Evolutionary conservation across 2,113 vertebrate genomes (phyloP).

Genomic region (Nannobrachium achirus): DNA sequence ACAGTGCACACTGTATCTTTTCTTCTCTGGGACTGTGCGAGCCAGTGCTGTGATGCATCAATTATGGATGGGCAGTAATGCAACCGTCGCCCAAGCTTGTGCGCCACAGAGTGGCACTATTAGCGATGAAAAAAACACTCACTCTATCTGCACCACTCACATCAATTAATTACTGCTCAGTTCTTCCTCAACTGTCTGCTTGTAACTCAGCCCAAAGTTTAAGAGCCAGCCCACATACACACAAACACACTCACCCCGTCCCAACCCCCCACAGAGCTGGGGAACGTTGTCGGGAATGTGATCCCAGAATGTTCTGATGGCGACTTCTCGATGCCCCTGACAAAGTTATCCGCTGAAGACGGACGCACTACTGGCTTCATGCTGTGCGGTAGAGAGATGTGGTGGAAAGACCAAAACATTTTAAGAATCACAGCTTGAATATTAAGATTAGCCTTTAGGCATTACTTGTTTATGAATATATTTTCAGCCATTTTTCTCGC

Average conservation of each 20-base stretch:
- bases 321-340: neutral
- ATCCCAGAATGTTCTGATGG: slow-evolving; percentile 23
- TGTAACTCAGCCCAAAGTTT: slow-evolving; percentile 15
- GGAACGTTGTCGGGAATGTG: slow-evolving; percentile 2
- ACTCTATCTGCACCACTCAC: slow-evolving; percentile 38
- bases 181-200: slow-evolving; percentile 23
- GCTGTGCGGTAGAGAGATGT: slow-evolving; percentile 11
- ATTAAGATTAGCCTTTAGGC: too few relatives aligned
- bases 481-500: too few relatives aligned
- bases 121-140: slow-evolving; percentile 54
- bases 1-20: slow-evolving; percentile 47
- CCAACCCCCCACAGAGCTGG: neutral
- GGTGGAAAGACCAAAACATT: neutral
- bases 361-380: neutral
- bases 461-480: too few relatives aligned
- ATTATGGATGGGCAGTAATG: slow-evolving; percentile 77
- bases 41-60: slow-evolving; percentile 56
- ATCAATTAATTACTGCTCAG: slow-evolving; percentile 56
- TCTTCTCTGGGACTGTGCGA: slow-evolving; percentile 45
- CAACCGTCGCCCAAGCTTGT: slow-evolving; percentile 63
- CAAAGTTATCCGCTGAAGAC: slow-evolving; percentile 20
- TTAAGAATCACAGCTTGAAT: neutral
- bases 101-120: slow-evolving; percentile 45
- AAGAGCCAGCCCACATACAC: too few relatives aligned
- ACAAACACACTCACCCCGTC: too few relatives aligned